phyloP scores from a whole-genome alignment of 1,140 invertebrate genomes.

The Cotesia vestalis region DNA sequence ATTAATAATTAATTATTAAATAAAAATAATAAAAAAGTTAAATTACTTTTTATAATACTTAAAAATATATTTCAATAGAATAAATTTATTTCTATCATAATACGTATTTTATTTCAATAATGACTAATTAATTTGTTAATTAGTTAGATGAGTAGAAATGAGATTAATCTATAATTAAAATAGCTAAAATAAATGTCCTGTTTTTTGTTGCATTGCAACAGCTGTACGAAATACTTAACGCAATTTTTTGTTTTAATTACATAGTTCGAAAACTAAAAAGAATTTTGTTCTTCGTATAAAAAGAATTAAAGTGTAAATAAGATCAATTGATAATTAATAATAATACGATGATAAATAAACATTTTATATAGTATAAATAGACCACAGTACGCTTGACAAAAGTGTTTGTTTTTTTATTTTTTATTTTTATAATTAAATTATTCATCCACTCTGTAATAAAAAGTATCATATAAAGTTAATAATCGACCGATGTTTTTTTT shows the following conservation, averaged over 20 bases:
- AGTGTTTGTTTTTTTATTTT: constrained; percentile 8
- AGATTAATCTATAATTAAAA: too few species aligned
- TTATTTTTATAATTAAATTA: constrained; percentile 23
- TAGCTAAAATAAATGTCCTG: too few species aligned
- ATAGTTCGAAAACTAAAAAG: too few species aligned
- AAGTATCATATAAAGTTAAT: constrained; percentile 42
- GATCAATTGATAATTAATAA: neutral
- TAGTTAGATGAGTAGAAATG: constrained; percentile 15
- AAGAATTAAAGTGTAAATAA: neutral
- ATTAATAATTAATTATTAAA: neutral
- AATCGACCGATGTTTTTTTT: constrained; percentile 26
- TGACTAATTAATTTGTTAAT: neutral
- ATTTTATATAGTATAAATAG: neutral
- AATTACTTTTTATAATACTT: too few species aligned
- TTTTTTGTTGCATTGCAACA: too few species aligned
- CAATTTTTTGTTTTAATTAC: too few species aligned
- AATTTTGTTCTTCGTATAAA: too few species aligned
- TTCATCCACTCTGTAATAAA: constrained; percentile 40
- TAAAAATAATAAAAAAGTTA: too few species aligned
- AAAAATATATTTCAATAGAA: too few species aligned
- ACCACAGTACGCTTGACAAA: constrained; percentile 5
- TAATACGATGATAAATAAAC: constrained; percentile 5
- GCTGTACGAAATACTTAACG: too few species aligned
- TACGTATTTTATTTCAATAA: too few species aligned
- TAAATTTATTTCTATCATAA: too few species aligned